Evolutionary conservation across 2,888 invertebrate species (phyloP).

Genomic region (Cinara cedri): DNA sequence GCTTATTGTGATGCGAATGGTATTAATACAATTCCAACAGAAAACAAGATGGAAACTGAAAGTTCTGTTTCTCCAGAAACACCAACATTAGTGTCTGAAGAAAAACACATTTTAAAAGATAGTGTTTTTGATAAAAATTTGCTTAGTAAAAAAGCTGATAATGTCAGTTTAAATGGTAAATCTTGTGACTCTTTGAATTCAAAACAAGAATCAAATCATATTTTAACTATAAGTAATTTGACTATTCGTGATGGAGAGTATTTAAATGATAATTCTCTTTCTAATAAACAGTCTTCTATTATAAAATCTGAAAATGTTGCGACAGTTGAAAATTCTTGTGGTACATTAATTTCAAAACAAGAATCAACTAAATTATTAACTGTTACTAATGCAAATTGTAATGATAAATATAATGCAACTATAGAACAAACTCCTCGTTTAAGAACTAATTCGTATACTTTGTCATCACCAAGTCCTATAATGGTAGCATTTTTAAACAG

Average conservation of each 20-base stretch:
- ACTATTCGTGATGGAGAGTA: not conserved
- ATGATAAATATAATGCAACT: not conserved
- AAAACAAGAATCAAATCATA: not conserved
- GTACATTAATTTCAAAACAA: not conserved
- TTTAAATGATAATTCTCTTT: not conserved
- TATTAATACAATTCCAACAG: not conserved
- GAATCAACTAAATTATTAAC: not conserved
- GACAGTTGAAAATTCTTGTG: constrained; percentile 6
- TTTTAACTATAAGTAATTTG: constrained; percentile 16
- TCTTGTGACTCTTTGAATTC: not conserved
- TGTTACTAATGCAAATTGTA: not conserved
- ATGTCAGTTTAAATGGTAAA: not conserved
- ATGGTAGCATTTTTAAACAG: constrained; percentile 58
- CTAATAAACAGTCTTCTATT: not conserved
- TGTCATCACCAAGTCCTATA: constrained; percentile 60
- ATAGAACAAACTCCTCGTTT: constrained; percentile 28
- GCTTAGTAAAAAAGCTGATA: constrained; percentile 2
- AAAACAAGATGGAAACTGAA: not conserved
- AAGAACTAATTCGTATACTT: constrained; percentile 60
- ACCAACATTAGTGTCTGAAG: constrained; percentile 2
- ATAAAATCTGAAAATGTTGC: not conserved
- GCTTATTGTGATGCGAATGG: constrained; percentile 6
- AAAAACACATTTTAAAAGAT: not conserved
- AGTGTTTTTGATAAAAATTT: not conserved
- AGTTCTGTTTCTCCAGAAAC: constrained; percentile 31